Evolutionary conservation across 2,888 invertebrate genomes (phyloP).

Genomic region (Harmothoe impar): DNA sequence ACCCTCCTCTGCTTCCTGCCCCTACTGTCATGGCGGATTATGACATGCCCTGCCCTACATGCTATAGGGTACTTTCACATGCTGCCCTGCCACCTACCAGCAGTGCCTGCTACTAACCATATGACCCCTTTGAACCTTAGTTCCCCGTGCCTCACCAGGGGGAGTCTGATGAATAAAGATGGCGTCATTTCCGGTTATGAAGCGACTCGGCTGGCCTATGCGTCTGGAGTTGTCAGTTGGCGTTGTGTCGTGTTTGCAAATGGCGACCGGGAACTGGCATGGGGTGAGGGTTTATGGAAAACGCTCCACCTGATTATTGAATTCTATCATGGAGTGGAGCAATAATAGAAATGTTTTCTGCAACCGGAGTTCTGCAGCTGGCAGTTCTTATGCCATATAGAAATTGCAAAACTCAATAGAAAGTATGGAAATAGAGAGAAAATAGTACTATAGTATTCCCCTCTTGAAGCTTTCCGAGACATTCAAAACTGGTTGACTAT

Average conservation of each 20-base stretch:
- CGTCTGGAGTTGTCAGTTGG: neutral
- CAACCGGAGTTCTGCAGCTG: no score
- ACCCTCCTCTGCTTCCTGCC: neutral
- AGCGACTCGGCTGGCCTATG: neutral
- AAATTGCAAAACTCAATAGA: no score
- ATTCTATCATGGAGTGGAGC: no score
- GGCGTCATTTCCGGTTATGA: neutral
- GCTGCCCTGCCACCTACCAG: neutral
- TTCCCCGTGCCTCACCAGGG: neutral
- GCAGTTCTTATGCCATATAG: no score
- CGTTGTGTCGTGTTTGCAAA: neutral
- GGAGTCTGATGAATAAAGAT: slow-evolving; percentile 7
- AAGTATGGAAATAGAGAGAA: no score
- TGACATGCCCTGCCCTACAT: neutral
- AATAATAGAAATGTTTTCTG: no score
- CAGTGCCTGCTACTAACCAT: neutral
- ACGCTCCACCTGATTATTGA: neutral
- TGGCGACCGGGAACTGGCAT: neutral
- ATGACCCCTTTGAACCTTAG: neutral
- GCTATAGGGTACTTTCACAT: neutral
- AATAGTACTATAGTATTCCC: no score
- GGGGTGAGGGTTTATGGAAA: neutral
- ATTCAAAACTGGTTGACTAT: no score
- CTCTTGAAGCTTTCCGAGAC: no score
- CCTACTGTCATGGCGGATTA: neutral